Conservation (phyloP, 2,888 invertebrate genomes). For the Steromphala cineraria region DNA sequence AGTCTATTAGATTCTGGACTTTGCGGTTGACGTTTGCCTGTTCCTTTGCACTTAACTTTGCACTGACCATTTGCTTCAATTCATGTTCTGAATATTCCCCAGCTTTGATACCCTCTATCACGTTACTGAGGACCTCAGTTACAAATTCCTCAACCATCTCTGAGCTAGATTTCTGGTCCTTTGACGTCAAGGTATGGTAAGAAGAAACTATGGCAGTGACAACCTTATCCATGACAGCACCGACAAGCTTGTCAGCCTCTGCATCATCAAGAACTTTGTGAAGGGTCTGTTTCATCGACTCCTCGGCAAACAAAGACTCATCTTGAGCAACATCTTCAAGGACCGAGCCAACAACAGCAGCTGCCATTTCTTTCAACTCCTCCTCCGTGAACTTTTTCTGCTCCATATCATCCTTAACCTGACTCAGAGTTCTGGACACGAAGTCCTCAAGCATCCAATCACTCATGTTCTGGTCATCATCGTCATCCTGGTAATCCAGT, state of each 20-base stretch:
- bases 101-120: background rate
- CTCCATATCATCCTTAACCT: constrained; percentile 46
- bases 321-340: background rate
- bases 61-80: background rate
- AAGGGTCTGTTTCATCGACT: constrained; percentile 11
- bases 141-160: constrained; percentile 25
- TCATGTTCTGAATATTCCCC: constrained; percentile 1
- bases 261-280: constrained; percentile 29
- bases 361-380: constrained; percentile 40
- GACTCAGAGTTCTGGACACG: constrained; percentile 44
- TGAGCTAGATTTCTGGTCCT: constrained; percentile 11
- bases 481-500: constrained; percentile 12
- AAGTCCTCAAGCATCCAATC: constrained; percentile 51
- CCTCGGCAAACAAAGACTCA: background rate
- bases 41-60: too few relatives aligned
- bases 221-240: constrained; percentile 28
- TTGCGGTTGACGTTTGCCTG: background rate
- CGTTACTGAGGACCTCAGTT: background rate
- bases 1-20: background rate
- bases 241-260: constrained; percentile 3
- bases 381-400: constrained; percentile 40
- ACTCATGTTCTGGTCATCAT: constrained; percentile 41
- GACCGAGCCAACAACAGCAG: constrained; percentile 38
- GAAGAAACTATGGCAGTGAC: constrained; percentile 39
- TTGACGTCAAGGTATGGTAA: constrained; percentile 26